phyloP scores from a whole-genome alignment of 2,797 vertebrate species.

The Kryptolebias ocellatus region DNA sequence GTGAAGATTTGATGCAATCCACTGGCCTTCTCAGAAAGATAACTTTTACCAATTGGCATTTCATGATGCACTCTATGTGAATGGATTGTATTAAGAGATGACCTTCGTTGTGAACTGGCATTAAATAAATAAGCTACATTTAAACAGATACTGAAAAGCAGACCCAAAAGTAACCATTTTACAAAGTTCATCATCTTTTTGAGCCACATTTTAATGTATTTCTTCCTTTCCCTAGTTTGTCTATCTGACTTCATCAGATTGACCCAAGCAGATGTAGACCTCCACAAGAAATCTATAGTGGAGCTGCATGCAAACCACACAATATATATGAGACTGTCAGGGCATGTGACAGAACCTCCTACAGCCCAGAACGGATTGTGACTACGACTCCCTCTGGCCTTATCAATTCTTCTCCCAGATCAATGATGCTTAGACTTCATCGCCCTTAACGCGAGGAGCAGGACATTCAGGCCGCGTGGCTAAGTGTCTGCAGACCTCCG shows the following conservation, averaged over 20 bases:
- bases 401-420: slow-evolving; percentile 71
- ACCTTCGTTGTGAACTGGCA: too few relatives aligned
- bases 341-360: slow-evolving; percentile 61
- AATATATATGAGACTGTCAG: slow-evolving; percentile 48
- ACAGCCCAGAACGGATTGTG: slow-evolving; percentile 62
- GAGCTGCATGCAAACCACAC: slow-evolving; percentile 36
- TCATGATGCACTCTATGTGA: too few relatives aligned
- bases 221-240: not conserved
- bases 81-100: too few relatives aligned
- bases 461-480: slow-evolving; percentile 56
- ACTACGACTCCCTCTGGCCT: slow-evolving; percentile 65
- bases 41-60: too few relatives aligned
- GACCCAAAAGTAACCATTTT: slow-evolving; percentile 10
- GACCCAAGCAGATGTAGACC: slow-evolving; percentile 37
- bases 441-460: slow-evolving; percentile 66
- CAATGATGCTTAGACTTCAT: slow-evolving; percentile 73
- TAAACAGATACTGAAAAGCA: not conserved
- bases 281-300: slow-evolving; percentile 44
- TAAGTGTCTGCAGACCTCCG: slow-evolving; percentile 55
- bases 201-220: not conserved
- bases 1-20: too few relatives aligned
- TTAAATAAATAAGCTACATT: too few relatives aligned
- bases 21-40: too few relatives aligned
- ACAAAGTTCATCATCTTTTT: slow-evolving; percentile 12
- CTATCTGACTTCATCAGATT: slow-evolving; percentile 32